Evolutionary conservation across 2,113 vertebrate species (phyloP), one percentile per base, ranked within the genome.

Genomic region (Sylvia atricapilla): DNA sequence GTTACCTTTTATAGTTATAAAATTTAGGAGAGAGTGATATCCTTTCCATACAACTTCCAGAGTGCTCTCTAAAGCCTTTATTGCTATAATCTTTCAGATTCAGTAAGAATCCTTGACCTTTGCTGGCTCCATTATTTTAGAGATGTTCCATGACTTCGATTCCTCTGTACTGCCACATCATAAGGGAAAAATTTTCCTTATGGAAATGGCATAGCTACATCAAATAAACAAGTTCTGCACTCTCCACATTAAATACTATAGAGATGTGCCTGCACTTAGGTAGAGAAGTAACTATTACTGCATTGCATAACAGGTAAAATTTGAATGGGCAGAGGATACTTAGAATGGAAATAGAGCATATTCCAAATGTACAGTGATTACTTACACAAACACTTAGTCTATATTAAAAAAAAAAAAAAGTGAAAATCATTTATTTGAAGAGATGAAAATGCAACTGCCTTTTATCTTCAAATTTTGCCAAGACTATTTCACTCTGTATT

Each of bases 1-100:
- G 83, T 89, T 96, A 84, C 86, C 52, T 96, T 97, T 96, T 86
- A 86, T 78, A 90, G 83, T 78, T 88, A 63, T 15, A 94, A 85
- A 90, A 94, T 94, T 87, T 94, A 95, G 89, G 81, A 60, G 75
- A 91, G 43, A 84, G 47, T 84, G 85, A 93, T 89, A 96, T 81
- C 76, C 30, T 90, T 92, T 81, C 79, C 92, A 78, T 86, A 75
- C 68, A 81, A 80, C 63, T 93, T 96, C 20, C 67, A 91, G 60
- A 92, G 60, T 88, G 72, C 92, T 90, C 94, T 95, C 87, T 41
- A 86, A 94, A 94, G 64, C 72, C 39, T 80, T 92, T 95, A 95
- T 95, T 96, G 88, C 92, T 75, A 52, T 92, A 81, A 93, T 96
- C 76, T 95, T 92, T 97, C 83, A 94, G 86, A 86, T 88, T 84